phyloP scores from a whole-genome alignment of 2,888 invertebrate species.

The Caenorhabditis auriculariae region DNA sequence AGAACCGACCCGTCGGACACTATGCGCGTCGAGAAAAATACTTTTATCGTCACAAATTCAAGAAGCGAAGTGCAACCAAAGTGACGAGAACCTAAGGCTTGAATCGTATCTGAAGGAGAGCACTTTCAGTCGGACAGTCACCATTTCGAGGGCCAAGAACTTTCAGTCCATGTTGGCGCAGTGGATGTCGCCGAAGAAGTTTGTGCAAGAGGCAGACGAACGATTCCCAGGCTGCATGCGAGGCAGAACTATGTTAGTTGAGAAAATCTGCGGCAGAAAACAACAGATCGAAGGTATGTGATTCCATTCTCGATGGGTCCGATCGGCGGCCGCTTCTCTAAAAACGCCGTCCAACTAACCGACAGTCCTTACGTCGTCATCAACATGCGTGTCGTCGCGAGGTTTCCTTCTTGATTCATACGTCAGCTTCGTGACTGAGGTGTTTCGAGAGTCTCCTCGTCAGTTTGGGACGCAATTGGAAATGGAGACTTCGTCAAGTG shows the following conservation, averaged over 20 bases:
- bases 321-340: conserved; percentile 85
- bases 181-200: conserved; percentile 84
- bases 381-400: conserved; percentile 93
- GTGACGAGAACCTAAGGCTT: too few relatives aligned
- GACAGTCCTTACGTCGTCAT: conserved; percentile 90
- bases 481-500: conserved; percentile 77
- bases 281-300: too few relatives aligned
- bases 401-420: conserved; percentile 63
- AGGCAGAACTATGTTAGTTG: conserved; percentile 87
- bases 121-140: too few relatives aligned
- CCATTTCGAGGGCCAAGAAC: too few relatives aligned
- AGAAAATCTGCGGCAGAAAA: too few relatives aligned
- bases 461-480: conserved; percentile 65
- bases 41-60: conserved; percentile 83
- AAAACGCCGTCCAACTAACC: conserved; percentile 90
- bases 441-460: conserved; percentile 72
- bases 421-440: background rate
- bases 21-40: conserved; percentile 90
- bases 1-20: conserved; percentile 94
- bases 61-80: conserved; percentile 79
- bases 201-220: conserved; percentile 77
- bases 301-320: conserved; percentile 98
- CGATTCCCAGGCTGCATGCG: conserved; percentile 76
- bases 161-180: conserved; percentile 86
- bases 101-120: too few relatives aligned